These are phyloP conservation scores for Euclidia mi DNA, from an alignment of 2,888 invertebrate genomes.

Conservation along the genomic window DNA sequence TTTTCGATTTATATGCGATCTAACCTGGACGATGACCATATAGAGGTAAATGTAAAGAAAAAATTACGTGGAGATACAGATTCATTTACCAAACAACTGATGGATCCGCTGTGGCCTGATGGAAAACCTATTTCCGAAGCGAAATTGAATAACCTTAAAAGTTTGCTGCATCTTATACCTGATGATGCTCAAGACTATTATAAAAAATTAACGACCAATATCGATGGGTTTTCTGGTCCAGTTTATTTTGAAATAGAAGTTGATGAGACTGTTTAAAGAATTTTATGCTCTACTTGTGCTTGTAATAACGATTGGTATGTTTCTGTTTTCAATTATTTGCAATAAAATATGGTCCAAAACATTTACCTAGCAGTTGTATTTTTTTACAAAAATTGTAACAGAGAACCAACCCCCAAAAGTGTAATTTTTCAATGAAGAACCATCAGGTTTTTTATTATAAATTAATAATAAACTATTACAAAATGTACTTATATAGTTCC, in stretches of 20 bases:
- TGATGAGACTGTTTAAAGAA: neutral
- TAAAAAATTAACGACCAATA: neutral
- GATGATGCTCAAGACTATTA: neutral
- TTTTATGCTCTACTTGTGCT: neutral
- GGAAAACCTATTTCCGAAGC: slow-evolving; percentile 14
- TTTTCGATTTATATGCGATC: slow-evolving; percentile 25
- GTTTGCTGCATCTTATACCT: slow-evolving; percentile 18
- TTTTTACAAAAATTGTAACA: neutral
- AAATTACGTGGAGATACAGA: slow-evolving; percentile 17
- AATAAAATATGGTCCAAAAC: too few relatives aligned
- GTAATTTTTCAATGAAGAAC: slow-evolving; percentile 21
- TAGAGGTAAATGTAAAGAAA: slow-evolving; percentile 24
- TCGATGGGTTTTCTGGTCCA: too few relatives aligned
- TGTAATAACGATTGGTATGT: too few relatives aligned
- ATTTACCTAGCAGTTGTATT: too few relatives aligned
- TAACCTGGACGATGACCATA: slow-evolving; percentile 18
- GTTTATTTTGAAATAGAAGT: neutral
- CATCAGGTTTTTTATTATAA: slow-evolving; percentile 14
- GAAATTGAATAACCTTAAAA: slow-evolving; percentile 1
- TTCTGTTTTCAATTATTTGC: too few relatives aligned
- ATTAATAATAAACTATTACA: slow-evolving; percentile 11
- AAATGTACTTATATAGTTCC: slow-evolving; percentile 4
- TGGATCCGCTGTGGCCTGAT: slow-evolving; percentile 15
- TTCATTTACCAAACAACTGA: neutral
- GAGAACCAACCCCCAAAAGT: slow-evolving; percentile 20